Evolutionary conservation across 2,797 vertebrate genomes (phyloP).

Genomic region (Taeniopygia guttata): DNA sequence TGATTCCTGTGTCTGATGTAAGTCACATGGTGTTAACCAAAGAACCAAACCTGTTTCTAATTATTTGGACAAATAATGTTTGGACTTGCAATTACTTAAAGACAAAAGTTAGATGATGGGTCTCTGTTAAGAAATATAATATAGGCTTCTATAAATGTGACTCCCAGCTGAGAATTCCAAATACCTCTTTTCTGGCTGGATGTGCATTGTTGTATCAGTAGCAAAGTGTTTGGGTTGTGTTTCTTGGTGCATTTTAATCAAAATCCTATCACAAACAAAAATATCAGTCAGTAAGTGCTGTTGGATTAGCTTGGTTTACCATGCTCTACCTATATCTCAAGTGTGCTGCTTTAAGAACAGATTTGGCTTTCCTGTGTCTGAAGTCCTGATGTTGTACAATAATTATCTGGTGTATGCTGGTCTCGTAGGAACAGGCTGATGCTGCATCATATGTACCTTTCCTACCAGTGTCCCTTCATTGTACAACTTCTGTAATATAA

Average conservation of each 20-base stretch:
- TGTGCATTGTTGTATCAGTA: background rate
- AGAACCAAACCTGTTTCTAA: conserved; percentile 53
- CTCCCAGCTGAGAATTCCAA: conserved; percentile 21
- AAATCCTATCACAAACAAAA: conserved; percentile 15
- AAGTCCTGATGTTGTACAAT: background rate
- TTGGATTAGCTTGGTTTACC: background rate
- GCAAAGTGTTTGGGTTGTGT: conserved; percentile 34
- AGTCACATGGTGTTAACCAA: conserved; percentile 43
- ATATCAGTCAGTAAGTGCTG: background rate
- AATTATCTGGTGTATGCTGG: background rate
- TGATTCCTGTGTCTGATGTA: conserved; percentile 28
- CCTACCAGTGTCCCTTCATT: background rate
- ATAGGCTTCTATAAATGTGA: conserved; percentile 33
- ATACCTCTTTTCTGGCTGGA: conserved; percentile 50
- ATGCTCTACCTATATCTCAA: background rate
- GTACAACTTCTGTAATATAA: background rate
- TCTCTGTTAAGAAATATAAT: conserved; percentile 26
- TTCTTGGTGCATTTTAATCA: conserved; percentile 43
- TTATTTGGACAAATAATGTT: conserved; percentile 22
- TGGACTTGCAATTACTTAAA: conserved; percentile 24
- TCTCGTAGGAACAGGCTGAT: background rate
- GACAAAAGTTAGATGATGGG: background rate
- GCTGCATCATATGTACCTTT: background rate
- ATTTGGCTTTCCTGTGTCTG: background rate
- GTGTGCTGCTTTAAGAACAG: background rate